Evolutionary conservation across 2,888 invertebrate species (phyloP).

Genomic region (Drepana falcataria): DNA sequence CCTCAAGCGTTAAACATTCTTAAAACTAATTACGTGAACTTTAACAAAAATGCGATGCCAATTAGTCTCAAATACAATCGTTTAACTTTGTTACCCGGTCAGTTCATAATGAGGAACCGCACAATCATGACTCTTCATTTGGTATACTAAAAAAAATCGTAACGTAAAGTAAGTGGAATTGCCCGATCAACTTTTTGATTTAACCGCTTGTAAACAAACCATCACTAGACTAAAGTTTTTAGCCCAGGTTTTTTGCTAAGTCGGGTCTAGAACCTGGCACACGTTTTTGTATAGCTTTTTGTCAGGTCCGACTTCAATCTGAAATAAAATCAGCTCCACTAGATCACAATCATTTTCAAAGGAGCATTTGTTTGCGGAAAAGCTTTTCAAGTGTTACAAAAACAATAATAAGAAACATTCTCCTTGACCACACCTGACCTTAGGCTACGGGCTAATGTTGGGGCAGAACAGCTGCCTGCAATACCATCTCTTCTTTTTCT

Average conservation of each 20-base stretch:
- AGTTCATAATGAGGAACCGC: neutral
- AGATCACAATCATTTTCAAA: constrained; percentile 1
- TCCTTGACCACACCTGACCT: constrained; percentile 3
- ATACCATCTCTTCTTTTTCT: constrained; percentile 35
- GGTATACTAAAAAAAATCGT: neutral
- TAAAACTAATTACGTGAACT: neutral
- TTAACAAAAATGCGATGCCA: too few relatives aligned
- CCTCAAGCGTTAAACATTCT: neutral
- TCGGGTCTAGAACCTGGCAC: neutral
- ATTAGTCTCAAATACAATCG: too few relatives aligned
- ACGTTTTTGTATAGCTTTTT: neutral
- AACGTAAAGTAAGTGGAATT: neutral
- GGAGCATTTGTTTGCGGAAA: constrained; percentile 2
- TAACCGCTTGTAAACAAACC: neutral
- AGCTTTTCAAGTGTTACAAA: neutral
- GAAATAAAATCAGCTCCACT: neutral
- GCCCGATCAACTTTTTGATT: neutral
- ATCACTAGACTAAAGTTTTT: neutral
- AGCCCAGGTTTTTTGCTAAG: neutral
- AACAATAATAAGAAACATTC: neutral
- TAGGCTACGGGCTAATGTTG: constrained; percentile 34
- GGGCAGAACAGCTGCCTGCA: constrained; percentile 41
- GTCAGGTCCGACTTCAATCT: neutral
- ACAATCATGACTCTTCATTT: neutral
- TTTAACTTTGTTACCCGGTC: too few relatives aligned